Evolutionary conservation across 2,797 vertebrate species (phyloP), one percentile per base, ranked within the genome.

Genomic region (Clarias laeviceps): DNA sequence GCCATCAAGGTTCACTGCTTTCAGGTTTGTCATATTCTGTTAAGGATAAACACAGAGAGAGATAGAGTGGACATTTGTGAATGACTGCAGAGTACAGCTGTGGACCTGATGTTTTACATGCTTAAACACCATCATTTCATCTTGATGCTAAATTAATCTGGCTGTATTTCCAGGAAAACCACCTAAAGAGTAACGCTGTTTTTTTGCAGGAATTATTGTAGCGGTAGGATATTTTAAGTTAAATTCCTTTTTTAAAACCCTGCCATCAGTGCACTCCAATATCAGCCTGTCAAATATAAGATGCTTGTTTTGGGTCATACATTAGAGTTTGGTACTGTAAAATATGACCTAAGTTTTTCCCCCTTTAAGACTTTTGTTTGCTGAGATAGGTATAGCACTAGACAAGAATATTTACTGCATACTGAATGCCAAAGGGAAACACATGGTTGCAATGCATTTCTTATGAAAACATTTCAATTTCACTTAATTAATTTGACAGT

Each of bases 21-120:
- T 96, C 88, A 97, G 91, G 85, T 40, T 87, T 11, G 91, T 96
- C 91, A 96, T 84, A 86, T 95, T 96, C 96, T 97, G 80, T 32
- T 45, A 72, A 87, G 77, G 18, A 85, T 69, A 79, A 65, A 54
- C 50, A 40, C 37, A 40, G 37, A 83, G 64, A 82, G 40, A 70
- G 54, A 82, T 32, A 70, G 59, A 27, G 15, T 34, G 24, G 80
- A 65, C n/a, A 27, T 73, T 77, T 82, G 62, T 78, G 15, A 83
- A 73, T 85, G 77, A 83, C 32, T 4, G 69, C 80, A 77, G n/a
- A 29, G 69, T 37, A 59, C 50, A 29, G 54, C 56, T 69, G 81
- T 79, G 61, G 32, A 61, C 32, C 50, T n/a, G 54, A 56, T 59
- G 62, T 78, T 86, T 83, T 20, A 84, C 73, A 45, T 87, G 57